Evolutionary conservation across 2,113 vertebrate genomes (phyloP).

Genomic region (Lontra canadensis): DNA sequence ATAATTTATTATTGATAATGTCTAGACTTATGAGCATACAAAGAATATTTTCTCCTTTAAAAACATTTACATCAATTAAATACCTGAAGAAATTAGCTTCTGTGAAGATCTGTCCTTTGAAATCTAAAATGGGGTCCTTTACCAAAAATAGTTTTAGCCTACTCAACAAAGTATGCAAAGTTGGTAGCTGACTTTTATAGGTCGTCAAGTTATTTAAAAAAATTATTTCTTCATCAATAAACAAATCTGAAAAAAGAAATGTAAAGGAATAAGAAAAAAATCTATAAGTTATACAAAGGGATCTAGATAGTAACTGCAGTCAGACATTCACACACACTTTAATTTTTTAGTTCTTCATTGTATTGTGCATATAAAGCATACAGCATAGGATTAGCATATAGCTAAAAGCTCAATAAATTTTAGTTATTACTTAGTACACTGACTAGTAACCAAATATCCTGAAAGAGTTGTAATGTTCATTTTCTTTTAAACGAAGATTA

Average conservation of each 20-base stretch:
- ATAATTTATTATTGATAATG: constrained; percentile 16
- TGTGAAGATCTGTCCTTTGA: constrained; percentile 68
- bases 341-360: constrained; percentile 14
- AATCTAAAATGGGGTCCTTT: constrained; percentile 80
- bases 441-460: constrained; percentile 1
- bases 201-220: constrained; percentile 74
- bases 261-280: background rate
- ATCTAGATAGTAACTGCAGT: background rate
- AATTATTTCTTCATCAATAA: constrained; percentile 79
- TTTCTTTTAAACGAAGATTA: constrained; percentile 13
- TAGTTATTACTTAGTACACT: background rate
- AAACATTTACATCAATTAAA: background rate
- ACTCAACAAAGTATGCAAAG: constrained; percentile 65
- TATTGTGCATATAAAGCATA: background rate
- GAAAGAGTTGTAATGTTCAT: background rate
- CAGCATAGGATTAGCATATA: background rate
- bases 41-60: constrained; percentile 27
- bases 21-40: constrained; percentile 1
- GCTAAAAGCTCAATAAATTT: background rate
- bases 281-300: constrained; percentile 45
- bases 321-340: background rate
- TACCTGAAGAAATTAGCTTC: constrained; percentile 83
- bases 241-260: constrained; percentile 80
- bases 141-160: constrained; percentile 78
- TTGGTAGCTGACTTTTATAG: constrained; percentile 70